These are phyloP conservation scores for Calyptomena viridis DNA, from an alignment of 2,113 vertebrate species.

Conservation along the genomic window DNA sequence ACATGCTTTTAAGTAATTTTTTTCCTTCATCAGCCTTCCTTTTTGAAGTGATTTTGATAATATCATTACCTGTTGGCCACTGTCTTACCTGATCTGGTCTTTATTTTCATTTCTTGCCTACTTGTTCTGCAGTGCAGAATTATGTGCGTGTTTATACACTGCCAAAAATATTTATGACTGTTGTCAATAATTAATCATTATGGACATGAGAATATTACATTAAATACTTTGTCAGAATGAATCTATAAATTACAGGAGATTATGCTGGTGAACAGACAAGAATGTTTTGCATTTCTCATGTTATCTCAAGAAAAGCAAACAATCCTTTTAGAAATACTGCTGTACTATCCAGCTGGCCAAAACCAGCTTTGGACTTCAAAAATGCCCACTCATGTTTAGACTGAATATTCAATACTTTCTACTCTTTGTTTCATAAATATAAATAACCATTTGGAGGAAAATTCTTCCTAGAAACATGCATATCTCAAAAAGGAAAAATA, in stretches of 20 bases:
- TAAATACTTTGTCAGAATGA: background rate
- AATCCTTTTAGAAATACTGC: slow-evolving; percentile 8
- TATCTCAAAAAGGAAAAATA: background rate
- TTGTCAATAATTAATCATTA: slow-evolving; percentile 31
- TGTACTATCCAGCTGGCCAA: slow-evolving; percentile 11
- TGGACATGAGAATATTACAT: background rate
- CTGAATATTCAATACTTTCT: background rate
- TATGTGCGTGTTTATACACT: background rate
- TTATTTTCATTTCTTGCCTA: background rate
- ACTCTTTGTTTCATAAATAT: background rate
- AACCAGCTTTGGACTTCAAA: slow-evolving; percentile 34
- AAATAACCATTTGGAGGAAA: background rate
- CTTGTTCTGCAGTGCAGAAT: slow-evolving; percentile 33
- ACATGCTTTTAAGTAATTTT: background rate
- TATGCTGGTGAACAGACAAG: background rate
- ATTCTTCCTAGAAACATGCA: background rate
- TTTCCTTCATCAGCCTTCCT: background rate
- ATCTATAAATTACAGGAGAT: slow-evolving; percentile 11
- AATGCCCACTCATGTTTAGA: slow-evolving; percentile 64
- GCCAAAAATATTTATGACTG: background rate
- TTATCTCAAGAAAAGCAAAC: background rate
- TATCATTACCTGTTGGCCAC: background rate
- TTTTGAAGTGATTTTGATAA: background rate
- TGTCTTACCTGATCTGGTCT: background rate
- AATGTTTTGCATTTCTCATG: background rate